Evolutionary conservation across 2,113 vertebrate species (phyloP).

Genomic region (Ammospiza caudacuta): DNA sequence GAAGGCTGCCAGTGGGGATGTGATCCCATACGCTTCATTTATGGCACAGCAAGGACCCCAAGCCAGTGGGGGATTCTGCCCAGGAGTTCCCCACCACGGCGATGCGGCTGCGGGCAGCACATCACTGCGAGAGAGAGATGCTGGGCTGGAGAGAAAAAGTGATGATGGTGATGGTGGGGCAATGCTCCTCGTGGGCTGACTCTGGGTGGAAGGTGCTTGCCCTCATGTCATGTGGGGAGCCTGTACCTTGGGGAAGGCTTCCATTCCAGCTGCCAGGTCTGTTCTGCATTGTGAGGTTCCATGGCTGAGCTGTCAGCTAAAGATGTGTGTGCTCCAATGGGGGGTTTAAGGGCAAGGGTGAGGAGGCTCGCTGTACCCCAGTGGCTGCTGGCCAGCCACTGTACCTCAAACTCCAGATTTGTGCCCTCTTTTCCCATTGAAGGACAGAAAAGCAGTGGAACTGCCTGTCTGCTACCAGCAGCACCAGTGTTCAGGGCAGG

Average conservation of each 20-base stretch:
- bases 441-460: background rate
- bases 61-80: accelerated
- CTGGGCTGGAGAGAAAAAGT: background rate
- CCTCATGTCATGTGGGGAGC: accelerated
- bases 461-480: background rate
- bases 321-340: accelerated
- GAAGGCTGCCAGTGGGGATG: background rate
- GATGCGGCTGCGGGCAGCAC: background rate
- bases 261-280: accelerated
- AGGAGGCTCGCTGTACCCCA: background rate
- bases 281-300: background rate
- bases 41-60: background rate
- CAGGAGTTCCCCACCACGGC: accelerated
- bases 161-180: background rate
- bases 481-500: background rate
- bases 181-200: accelerated
- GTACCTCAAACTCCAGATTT: background rate
- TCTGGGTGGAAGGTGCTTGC: background rate
- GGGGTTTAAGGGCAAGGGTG: background rate
- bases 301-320: background rate
- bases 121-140: accelerated
- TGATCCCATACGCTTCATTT: accelerated
- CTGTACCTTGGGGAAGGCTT: background rate
- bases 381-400: background rate
- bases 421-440: background rate